Evolutionary conservation across 35 echinoderm and acorn worm species (phyloP), one percentile per base, ranked within the genome.

Genomic region (Heliocidaris erythrogramma): DNA sequence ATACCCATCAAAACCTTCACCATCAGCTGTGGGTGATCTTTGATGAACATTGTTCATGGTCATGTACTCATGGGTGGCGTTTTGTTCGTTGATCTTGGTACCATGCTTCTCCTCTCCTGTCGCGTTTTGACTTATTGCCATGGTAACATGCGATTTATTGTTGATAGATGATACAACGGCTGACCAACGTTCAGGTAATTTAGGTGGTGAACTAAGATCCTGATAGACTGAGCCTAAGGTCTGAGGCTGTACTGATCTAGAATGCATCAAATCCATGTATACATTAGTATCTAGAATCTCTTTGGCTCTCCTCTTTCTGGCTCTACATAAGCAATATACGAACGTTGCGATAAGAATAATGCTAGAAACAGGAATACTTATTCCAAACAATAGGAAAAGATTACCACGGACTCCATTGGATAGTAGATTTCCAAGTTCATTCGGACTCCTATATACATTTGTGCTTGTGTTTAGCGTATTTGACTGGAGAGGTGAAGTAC

Each of bases 251-350:
- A 78, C 14, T n/a, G 18, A 27, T 4, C 21, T 78, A 8, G 65
- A 78, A 78, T 78, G 65, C 65, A 78, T 78, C 21, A 78, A 78
- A 78, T 78, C 65, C 65, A 78, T 78, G 65, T 78, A 78, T 78
- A n/a, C 27, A 78, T 7, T 78, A n/a, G 65, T 78, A n/a, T 78
- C 65, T 4, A n/a, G 27, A 78, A 8, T 78, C 65, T 78, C 7
- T 69, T 78, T 78, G 7, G 65, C 65, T 4, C 21, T 21, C 27
- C 27, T n/a, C 65, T 27, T 29, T 24, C 21, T 21, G 4, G 21
- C 7, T 78, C 17, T 18, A 78, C 65, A 78, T 78, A 78, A 21
- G 21, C 65, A 21, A 78, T 27, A 78, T n/a, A 78, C 65, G 27
- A 78, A 78, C 18, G 65, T 24, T n/a, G 65, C 65, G 4, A 78